These are phyloP conservation scores for Pheosia tremula DNA, from an alignment of 2,888 invertebrate species.

Conservation along the genomic window DNA sequence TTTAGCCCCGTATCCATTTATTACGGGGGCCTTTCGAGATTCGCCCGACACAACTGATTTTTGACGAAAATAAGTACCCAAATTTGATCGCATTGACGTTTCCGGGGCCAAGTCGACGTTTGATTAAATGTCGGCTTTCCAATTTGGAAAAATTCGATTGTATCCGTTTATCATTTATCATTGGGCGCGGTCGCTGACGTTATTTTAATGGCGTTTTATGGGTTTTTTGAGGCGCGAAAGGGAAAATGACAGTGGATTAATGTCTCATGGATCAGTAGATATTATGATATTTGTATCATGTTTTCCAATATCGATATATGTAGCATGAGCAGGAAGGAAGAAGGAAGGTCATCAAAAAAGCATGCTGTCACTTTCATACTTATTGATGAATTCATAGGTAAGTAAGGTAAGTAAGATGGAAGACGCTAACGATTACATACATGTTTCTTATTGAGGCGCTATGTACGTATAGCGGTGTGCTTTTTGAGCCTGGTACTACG, in stretches of 20 bases:
- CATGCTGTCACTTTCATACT: no score
- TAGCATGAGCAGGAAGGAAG: no score
- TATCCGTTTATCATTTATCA: conserved; percentile 7
- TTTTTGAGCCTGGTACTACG: no score
- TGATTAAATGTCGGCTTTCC: conserved; percentile 31
- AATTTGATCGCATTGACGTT: conserved; percentile 36
- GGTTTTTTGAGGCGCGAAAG: background rate
- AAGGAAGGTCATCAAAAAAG: no score
- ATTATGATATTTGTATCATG: no score
- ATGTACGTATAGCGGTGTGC: no score
- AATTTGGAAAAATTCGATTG: conserved; percentile 2
- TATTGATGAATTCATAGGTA: no score
- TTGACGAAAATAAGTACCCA: conserved; percentile 39
- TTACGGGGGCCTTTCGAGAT: conserved; percentile 48
- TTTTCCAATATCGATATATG: no score
- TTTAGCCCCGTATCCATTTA: conserved; percentile 57
- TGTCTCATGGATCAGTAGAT: background rate
- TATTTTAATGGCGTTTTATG: background rate
- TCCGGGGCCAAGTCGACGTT: conserved; percentile 20
- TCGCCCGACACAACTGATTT: conserved; percentile 53
- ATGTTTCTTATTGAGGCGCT: no score
- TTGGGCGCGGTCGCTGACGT: background rate
- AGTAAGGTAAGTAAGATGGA: no score
- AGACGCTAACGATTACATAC: no score
- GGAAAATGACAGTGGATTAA: background rate